These are phyloP conservation scores for Thryonomys swinderianus DNA, from an alignment of 2,113 vertebrate species.

Conservation along the genomic window DNA sequence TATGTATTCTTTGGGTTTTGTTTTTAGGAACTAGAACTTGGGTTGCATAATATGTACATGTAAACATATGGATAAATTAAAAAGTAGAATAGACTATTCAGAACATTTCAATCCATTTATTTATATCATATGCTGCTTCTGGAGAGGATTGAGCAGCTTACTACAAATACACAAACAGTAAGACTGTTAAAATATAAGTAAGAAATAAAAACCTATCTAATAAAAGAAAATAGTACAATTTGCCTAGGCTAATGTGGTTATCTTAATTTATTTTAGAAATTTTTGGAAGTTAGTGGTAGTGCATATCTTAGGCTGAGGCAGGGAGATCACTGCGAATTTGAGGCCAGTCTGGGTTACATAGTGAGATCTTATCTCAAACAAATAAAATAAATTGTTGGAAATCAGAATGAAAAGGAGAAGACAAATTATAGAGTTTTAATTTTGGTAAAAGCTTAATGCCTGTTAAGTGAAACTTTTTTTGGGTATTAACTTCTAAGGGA, in stretches of 20 bases:
- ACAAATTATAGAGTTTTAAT: conserved; percentile 14
- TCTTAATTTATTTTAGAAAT: conserved; percentile 45
- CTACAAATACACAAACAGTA: neutral
- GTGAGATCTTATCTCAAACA: neutral
- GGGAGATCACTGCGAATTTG: neutral
- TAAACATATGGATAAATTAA: no score
- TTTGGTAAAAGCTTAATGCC: conserved; percentile 21
- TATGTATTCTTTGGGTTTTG: neutral
- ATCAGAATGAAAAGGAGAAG: conserved; percentile 37
- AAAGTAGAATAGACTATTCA: neutral
- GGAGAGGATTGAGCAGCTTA: conserved; percentile 41
- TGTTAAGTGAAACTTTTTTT: neutral
- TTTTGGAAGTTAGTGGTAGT: neutral
- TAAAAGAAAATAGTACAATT: neutral
- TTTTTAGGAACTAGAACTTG: conserved; percentile 40
- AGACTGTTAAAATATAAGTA: conserved; percentile 34
- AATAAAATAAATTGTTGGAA: neutral
- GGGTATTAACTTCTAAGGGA: neutral
- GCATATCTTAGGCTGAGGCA: neutral
- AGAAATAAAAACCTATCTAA: conserved; percentile 2
- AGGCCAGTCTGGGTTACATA: neutral
- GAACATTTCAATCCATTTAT: conserved; percentile 20
- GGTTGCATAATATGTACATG: neutral
- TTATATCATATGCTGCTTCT: conserved; percentile 11
- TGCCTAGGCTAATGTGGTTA: neutral